Conservation (phyloP, 1,140 invertebrate species). For the Ceratosolen solmsi region DNA sequence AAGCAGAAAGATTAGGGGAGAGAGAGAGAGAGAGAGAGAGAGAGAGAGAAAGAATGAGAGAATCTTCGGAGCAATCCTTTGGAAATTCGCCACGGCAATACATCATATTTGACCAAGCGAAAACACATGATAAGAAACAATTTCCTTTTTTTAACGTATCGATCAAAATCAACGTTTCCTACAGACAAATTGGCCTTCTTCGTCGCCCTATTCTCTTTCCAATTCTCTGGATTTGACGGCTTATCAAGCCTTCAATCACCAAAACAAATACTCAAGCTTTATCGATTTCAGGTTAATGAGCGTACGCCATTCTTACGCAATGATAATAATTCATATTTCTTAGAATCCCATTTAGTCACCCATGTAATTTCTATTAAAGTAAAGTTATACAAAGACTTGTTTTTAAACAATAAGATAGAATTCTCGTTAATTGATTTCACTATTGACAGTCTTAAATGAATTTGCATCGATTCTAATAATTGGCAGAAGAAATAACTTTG, state of each 20-base stretch:
- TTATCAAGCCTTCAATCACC: constrained; percentile 40
- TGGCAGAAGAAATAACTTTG: no score
- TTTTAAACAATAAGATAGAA: no score
- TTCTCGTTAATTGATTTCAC: no score
- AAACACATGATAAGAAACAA: constrained; percentile 44
- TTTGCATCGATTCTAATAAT: no score
- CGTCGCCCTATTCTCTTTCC: not conserved
- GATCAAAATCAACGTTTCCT: constrained; percentile 36
- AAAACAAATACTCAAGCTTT: constrained; percentile 39
- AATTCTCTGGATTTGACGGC: constrained; percentile 38
- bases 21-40: not conserved
- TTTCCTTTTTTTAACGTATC: constrained; percentile 25
- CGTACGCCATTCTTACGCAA: constrained; percentile 29
- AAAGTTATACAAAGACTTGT: no score
- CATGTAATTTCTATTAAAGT: no score
- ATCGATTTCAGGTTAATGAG: constrained; percentile 21
- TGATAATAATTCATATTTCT: constrained; percentile 40
- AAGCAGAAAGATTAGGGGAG: not conserved
- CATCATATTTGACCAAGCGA: constrained; percentile 29
- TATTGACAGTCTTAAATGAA: no score
- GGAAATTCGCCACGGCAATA: constrained; percentile 4
- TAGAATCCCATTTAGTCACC: no score
- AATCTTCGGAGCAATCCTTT: constrained; percentile 10
- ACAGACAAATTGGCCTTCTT: constrained; percentile 32
- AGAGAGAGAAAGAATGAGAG: not conserved